Percentiles rank a stretch among this genome's conserved stretches.
Conservation (phyloP, 2,797 vertebrate species). For the Mormyrus hasselquistii region DNA sequence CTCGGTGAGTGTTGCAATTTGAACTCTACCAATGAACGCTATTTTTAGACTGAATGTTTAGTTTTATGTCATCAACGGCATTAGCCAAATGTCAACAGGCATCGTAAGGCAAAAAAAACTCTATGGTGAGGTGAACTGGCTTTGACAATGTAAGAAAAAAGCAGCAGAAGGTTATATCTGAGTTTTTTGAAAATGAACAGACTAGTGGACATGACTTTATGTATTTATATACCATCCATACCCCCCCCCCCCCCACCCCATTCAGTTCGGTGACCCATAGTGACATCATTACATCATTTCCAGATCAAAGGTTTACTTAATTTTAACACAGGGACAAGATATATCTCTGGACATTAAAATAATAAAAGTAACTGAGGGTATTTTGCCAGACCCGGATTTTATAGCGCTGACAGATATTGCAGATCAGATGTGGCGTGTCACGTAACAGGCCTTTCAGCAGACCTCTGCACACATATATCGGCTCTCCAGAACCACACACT, state of each 20-base stretch:
- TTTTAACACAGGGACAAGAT: background rate
- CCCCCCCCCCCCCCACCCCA: background rate
- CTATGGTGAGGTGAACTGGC: background rate
- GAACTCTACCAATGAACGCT: background rate
- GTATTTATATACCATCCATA: background rate
- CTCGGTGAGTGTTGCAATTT: background rate
- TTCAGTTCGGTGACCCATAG: background rate
- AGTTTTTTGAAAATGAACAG: background rate
- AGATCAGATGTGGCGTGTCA: background rate
- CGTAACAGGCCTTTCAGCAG: background rate
- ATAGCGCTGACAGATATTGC: background rate
- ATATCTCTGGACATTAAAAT: background rate
- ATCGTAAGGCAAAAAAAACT: background rate
- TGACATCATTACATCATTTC: slow-evolving; percentile 8
- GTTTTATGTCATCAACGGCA: background rate
- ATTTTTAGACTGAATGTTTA: background rate
- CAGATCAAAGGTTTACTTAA: background rate
- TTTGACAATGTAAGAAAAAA: background rate
- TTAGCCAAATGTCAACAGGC: background rate
- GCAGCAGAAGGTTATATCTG: background rate
- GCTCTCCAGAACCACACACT: background rate
- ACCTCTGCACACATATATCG: background rate
- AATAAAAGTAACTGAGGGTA: background rate
- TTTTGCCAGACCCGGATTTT: background rate
- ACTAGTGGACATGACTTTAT: background rate